Evolutionary conservation across 2,888 invertebrate genomes (phyloP), one percentile per base, ranked within the genome.

Genomic region (Bombylius discolor): DNA sequence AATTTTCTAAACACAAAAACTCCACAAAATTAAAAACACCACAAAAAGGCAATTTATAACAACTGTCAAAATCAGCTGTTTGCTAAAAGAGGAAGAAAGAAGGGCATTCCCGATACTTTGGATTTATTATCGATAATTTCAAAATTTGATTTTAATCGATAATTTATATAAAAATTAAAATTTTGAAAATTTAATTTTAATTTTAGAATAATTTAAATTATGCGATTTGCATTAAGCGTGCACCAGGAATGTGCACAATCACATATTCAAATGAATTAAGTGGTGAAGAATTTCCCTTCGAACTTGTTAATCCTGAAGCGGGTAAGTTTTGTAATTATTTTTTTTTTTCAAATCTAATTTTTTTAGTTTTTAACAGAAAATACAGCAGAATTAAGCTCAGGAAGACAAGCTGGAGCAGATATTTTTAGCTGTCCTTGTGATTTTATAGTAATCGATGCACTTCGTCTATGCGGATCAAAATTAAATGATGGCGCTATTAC

Each of bases 391-490:
- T 74, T 83, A 6, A 78, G 85, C 44, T 81, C 84, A 4, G 78
- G 79, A 39, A 80, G 79, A 3, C 85, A 87, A 69, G 87, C 87
- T 2, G 88, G 87, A 0, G 83, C 83, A 50, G 87, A 87, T 64
- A 79, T 84, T 55, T 80, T 83, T 63, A 84, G 85, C 70, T 89
- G 88, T 67, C 86, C 87, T 0, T 81, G 82, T 61, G 88, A 88
- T 68, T 89, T 82, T 74, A 76, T 88, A 49, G 75, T 84, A 4
- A 76, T 87, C 59, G 81, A 84, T 52, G 84, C 85, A 13, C 78
- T 82, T 33, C 76, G 87, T 55, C 73, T 89, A 5, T 89, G 88
- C 64, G 88, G 87, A 0, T 84, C 85, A 54, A 77, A 82, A 42
- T 76, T 87, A 14, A 88, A 87, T 65, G 87, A 88, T 67, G 87